These are phyloP conservation scores for Argentina silus DNA, from an alignment of 2,797 vertebrate species.

Conservation along the genomic window DNA sequence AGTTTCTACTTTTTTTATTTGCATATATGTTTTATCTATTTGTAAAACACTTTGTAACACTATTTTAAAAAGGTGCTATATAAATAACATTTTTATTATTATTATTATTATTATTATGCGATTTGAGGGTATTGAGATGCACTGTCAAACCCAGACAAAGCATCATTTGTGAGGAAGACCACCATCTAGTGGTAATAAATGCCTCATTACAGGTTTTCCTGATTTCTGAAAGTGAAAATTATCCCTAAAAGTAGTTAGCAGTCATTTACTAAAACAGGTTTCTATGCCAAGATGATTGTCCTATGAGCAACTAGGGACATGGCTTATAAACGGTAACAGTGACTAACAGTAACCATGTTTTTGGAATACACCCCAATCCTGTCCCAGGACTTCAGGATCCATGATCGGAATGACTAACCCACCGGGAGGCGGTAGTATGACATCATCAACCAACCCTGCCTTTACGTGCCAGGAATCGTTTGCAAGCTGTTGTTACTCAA, in stretches of 20 bases:
- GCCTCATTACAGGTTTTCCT: not conserved
- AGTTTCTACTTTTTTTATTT: too few species aligned
- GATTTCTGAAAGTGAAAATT: not conserved
- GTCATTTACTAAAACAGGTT: not conserved
- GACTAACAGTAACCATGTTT: too few species aligned
- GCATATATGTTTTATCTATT: too few species aligned
- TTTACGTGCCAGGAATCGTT: conserved; percentile 40
- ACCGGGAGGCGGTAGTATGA: conserved; percentile 39
- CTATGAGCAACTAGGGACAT: too few species aligned
- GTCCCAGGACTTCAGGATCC: conserved; percentile 13
- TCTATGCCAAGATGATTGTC: too few species aligned
- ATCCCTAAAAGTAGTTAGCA: not conserved
- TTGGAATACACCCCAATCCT: not conserved
- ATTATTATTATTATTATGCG: too few species aligned
- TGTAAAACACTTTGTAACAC: too few species aligned
- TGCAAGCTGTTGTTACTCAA: conserved; percentile 12
- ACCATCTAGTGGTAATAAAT: conserved; percentile 7
- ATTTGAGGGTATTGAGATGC: not conserved
- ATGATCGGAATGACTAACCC: not conserved
- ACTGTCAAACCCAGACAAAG: not conserved
- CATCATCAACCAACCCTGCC: conserved; percentile 52
- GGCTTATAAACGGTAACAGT: too few species aligned
- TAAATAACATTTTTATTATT: too few species aligned
- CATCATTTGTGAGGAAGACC: not conserved
- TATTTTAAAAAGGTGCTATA: too few species aligned